Conservation (phyloP, 2,113 vertebrate genomes). For the Phyllopteryx taeniolatus region DNA sequence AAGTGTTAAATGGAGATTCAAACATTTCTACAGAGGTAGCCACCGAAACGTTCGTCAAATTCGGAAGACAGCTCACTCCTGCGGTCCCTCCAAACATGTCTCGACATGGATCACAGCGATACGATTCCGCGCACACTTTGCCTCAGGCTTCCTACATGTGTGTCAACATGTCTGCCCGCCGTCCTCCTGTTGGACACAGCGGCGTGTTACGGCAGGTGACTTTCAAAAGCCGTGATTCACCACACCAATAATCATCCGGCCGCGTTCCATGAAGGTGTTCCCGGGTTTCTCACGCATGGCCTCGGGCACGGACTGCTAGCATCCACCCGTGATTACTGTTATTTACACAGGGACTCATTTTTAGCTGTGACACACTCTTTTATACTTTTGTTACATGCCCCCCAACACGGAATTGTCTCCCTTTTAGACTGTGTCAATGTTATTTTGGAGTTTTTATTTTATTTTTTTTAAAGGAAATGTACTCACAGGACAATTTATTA, state of each 20-base stretch:
- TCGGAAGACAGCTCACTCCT: neutral
- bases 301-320: neutral
- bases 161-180: conserved; percentile 7
- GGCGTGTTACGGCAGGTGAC: neutral
- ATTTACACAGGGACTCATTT: neutral
- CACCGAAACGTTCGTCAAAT: neutral
- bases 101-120: neutral
- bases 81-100: neutral
- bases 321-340: neutral
- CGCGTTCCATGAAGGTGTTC: neutral
- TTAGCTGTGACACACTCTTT: neutral
- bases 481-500: neutral
- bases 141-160: neutral
- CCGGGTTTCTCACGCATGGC: neutral
- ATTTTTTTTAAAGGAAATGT: neutral
- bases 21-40: neutral
- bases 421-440: neutral
- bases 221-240: conserved; percentile 10
- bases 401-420: neutral
- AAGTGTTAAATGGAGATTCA: too few species aligned
- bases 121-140: neutral
- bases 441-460: neutral
- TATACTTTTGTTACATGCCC: neutral
- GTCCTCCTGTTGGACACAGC: neutral
- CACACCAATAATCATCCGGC: neutral